Conservation (phyloP, 2,797 vertebrate species). For the Phoxinus dragarum region DNA sequence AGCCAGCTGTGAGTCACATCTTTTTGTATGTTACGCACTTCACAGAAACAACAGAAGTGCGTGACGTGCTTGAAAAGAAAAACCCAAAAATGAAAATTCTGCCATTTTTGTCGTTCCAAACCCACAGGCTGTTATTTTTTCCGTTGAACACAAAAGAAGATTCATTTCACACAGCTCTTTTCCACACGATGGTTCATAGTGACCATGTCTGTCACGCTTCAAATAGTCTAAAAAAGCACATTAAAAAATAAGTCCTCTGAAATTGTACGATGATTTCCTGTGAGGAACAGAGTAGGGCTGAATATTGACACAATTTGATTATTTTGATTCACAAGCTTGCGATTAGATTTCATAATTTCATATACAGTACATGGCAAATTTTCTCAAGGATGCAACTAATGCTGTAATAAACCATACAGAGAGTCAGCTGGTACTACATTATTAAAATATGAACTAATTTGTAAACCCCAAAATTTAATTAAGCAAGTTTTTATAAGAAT, state of each 20-base stretch:
- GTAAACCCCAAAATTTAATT: no score
- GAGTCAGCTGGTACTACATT: no score
- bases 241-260: neutral
- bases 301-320: neutral
- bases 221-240: neutral
- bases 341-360: neutral
- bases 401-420: no score
- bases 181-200: neutral
- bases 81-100: neutral
- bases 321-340: neutral
- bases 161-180: neutral
- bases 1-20: slow-evolving; percentile 26
- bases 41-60: neutral
- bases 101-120: neutral
- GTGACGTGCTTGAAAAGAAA: slow-evolving; percentile 18
- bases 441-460: no score
- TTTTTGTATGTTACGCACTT: neutral
- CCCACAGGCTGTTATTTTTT: slow-evolving; percentile 17
- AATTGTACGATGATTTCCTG: neutral
- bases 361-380: neutral
- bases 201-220: neutral
- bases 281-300: neutral
- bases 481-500: no score
- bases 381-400: neutral
- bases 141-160: neutral